Evolutionary conservation across 2,797 vertebrate genomes (phyloP).

Genomic region (Microctenopoma stevenorrisi): DNA sequence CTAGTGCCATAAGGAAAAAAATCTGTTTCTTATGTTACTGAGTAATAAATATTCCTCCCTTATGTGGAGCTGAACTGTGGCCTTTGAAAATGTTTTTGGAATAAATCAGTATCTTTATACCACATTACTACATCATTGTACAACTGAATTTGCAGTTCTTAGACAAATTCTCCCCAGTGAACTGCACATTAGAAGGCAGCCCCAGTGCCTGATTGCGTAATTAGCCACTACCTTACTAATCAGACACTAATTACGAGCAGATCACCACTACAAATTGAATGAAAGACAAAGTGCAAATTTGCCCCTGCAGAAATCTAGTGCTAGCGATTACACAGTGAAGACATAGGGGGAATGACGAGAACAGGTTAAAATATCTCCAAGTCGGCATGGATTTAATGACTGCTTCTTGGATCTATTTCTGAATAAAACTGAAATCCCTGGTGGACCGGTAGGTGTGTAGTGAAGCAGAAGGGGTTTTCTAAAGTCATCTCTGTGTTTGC

Average conservation of each 20-base stretch:
- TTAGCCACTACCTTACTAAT: conserved; percentile 53
- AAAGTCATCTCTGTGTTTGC: conserved; percentile 45
- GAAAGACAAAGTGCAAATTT: conserved; percentile 27
- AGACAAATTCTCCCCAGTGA: conserved; percentile 17
- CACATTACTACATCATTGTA: conserved; percentile 1
- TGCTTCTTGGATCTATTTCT: too few species aligned
- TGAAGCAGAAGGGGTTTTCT: conserved; percentile 26
- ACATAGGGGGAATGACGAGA: conserved; percentile 27
- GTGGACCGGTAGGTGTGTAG: conserved; percentile 24
- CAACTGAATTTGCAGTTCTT: conserved; percentile 2
- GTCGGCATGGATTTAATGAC: conserved; percentile 5
- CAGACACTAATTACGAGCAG: conserved; percentile 46
- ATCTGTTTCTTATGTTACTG: not conserved
- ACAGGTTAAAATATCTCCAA: conserved; percentile 47
- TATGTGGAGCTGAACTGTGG: conserved; percentile 1
- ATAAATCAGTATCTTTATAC: not conserved
- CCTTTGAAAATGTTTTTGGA: conserved; percentile 9
- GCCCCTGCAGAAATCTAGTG: conserved; percentile 20
- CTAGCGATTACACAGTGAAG: not conserved
- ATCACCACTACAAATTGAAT: conserved; percentile 46
- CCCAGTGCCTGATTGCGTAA: conserved; percentile 37
- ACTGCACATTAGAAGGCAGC: conserved; percentile 12
- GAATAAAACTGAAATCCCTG: not conserved
- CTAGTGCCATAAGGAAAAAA: not conserved
- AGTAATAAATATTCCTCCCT: not conserved